Conservation (phyloP, 2,888 invertebrate species). For the Hecatera dysodea region DNA sequence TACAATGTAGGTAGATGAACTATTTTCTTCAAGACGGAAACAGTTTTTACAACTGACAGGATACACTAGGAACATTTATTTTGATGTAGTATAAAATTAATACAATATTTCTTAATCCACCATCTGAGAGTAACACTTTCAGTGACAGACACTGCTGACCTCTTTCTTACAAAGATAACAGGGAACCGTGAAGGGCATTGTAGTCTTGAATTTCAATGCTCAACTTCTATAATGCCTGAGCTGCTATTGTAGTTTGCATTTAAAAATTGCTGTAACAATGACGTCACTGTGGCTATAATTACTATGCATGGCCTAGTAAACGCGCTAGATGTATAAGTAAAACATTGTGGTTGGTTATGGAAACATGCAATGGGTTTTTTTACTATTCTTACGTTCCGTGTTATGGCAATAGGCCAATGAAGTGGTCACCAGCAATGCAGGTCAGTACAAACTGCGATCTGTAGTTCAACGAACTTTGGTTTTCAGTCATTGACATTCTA, state of each 20-base stretch:
- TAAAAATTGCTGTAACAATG: conserved; percentile 6
- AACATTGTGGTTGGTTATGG: conserved; percentile 11
- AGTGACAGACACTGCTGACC: neutral
- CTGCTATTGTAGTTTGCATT: conserved; percentile 1
- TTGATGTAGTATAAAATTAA: too few relatives aligned
- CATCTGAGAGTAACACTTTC: neutral
- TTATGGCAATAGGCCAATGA: neutral
- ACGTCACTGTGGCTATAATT: conserved; percentile 26
- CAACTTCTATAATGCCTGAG: neutral
- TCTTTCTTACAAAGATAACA: neutral
- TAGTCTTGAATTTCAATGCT: too few relatives aligned
- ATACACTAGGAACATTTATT: too few relatives aligned
- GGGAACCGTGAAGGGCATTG: neutral
- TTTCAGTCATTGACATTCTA: neutral
- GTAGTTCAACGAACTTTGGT: too few relatives aligned
- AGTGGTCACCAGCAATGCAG: neutral
- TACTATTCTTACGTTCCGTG: neutral
- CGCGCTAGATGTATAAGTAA: conserved; percentile 31
- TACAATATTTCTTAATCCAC: too few relatives aligned
- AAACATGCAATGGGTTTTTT: conserved; percentile 23
- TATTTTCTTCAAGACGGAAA: too few relatives aligned
- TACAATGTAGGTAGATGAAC: too few relatives aligned
- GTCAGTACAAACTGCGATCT: too few relatives aligned
- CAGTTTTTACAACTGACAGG: too few relatives aligned
- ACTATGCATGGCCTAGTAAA: conserved; percentile 41